Conservation (phyloP, 2,113 vertebrate species). For the Psilopsiagon aurifrons region DNA sequence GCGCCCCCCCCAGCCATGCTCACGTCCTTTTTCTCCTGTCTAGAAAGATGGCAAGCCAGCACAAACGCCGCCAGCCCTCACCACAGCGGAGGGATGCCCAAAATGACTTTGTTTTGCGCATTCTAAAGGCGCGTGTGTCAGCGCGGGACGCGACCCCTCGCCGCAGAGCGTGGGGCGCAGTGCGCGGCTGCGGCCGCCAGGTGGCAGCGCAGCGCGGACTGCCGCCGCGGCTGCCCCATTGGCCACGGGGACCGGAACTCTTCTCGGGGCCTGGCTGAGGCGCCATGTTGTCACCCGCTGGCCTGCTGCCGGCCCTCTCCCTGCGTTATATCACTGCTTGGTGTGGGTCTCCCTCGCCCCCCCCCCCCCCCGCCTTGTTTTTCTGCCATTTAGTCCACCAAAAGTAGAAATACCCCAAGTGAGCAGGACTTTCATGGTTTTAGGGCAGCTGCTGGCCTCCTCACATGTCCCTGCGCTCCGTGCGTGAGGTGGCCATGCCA, state of each 20-base stretch:
- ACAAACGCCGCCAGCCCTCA: background rate
- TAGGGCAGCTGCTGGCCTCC: background rate
- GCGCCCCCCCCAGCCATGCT: accelerated
- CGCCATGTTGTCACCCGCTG: background rate
- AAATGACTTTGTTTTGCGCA: background rate
- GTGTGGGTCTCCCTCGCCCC: background rate
- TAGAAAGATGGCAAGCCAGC: background rate
- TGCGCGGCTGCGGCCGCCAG: conserved; percentile 3
- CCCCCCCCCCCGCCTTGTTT: accelerated
- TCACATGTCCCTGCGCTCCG: accelerated
- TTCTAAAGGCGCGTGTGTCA: background rate
- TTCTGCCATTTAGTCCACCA: background rate
- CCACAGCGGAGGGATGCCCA: background rate
- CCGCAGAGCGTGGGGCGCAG: background rate
- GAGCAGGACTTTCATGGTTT: background rate
- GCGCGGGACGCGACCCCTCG: background rate
- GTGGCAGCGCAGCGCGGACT: conserved; percentile 30
- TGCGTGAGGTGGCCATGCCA: accelerated
- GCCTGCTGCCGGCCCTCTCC: accelerated
- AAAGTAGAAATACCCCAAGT: background rate
- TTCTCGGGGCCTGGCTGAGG: background rate
- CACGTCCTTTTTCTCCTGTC: background rate
- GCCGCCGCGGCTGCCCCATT: background rate
- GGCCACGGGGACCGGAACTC: background rate
- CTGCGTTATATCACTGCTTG: accelerated